Base-by-base conservation (phyloP, 1,140 invertebrate genomes). In the Atopsyche davidsoni region DNA sequence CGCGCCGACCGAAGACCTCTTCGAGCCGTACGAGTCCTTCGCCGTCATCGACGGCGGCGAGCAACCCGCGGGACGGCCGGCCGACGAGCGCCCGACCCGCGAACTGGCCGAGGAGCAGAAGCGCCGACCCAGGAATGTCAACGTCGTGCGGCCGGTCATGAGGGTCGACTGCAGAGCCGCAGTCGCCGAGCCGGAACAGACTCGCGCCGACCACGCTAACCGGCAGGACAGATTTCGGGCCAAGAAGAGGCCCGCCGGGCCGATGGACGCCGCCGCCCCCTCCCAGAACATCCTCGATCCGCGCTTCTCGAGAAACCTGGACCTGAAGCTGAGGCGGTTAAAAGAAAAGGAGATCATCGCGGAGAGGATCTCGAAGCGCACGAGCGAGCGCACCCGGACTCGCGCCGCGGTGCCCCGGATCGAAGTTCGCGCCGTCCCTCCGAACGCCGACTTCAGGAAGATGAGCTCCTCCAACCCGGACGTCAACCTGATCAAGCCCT, bases 301-400 rank as follows among this genome's bases (percentile, higher is more conserved):
- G 19, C 75, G 79, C 43, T 84, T 85, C 64, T 79, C 78, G 18
- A 75, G 79, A 51, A 76, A 76, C 4, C 66, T 83, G 16, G 80
- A 83, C 56, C 75, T 78, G 1, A 84, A 83, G 60, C 63, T 85
- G 13, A 70, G 75, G 13, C 75, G 76, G 18, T 68, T 85, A 9
- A 77, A 80, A 38, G 74, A 79, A 39, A 75, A 78, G 51, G 73
- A 77, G 25, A 67, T 65, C n/a, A 57, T 72, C 14, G 63, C 67
- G 21, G 63, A 65, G 10, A 68, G 67, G 46, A 56, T 65, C 24
- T 64, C 62, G 22, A 64, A 67, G 6, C 64, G 66, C 10, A 60
- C 66, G 4, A 57, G 25, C 39, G 46, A 53, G 19, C 58, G 62
- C 17, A 58, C 60, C 0, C 58, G 61, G 22, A 47, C 60, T 28